Evolutionary conservation across 2,888 invertebrate genomes (phyloP).

Genomic region (Horisme vitalbata): DNA sequence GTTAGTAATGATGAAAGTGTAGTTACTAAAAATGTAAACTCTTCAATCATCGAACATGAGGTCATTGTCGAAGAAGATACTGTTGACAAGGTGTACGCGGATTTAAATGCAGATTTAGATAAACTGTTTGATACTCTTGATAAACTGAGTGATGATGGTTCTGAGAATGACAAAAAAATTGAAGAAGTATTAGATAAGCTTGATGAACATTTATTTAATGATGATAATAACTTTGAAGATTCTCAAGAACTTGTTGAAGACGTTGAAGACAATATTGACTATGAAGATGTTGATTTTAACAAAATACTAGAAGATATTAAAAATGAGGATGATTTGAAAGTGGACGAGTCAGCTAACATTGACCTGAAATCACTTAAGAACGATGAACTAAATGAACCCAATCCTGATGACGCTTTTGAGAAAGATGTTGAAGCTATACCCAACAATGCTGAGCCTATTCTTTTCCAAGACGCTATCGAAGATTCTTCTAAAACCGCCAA

Average conservation of each 20-base stretch:
- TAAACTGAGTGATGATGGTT: constrained; percentile 43
- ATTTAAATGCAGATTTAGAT: constrained; percentile 56
- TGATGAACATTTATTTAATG: constrained; percentile 27
- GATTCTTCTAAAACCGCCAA: constrained; percentile 30
- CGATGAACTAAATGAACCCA: constrained; percentile 26
- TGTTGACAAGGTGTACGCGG: constrained; percentile 47
- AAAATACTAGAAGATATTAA: constrained; percentile 30
- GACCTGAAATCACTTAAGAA: constrained; percentile 16
- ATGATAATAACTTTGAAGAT: constrained; percentile 14
- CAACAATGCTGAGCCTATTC: constrained; percentile 26
- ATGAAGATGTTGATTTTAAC: constrained; percentile 38
- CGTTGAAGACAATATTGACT: constrained; percentile 14
- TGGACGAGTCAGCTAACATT: constrained; percentile 10
- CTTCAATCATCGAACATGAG: constrained; percentile 19
- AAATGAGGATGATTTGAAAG: constrained; percentile 21
- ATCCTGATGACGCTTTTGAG: constrained; percentile 27
- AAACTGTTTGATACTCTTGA: constrained; percentile 52
- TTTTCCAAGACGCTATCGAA: constrained; percentile 49
- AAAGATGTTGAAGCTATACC: constrained; percentile 20
- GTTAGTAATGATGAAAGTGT: constrained; percentile 1
- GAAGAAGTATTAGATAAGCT: constrained; percentile 21
- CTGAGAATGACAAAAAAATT: constrained; percentile 27
- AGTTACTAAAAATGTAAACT: constrained; percentile 8
- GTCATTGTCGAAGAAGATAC: constrained; percentile 42
- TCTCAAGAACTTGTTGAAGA: constrained; percentile 27